These are phyloP conservation scores for Cyprinodon brontotheroides DNA, from an alignment of 2,113 vertebrate genomes.

Conservation along the genomic window DNA sequence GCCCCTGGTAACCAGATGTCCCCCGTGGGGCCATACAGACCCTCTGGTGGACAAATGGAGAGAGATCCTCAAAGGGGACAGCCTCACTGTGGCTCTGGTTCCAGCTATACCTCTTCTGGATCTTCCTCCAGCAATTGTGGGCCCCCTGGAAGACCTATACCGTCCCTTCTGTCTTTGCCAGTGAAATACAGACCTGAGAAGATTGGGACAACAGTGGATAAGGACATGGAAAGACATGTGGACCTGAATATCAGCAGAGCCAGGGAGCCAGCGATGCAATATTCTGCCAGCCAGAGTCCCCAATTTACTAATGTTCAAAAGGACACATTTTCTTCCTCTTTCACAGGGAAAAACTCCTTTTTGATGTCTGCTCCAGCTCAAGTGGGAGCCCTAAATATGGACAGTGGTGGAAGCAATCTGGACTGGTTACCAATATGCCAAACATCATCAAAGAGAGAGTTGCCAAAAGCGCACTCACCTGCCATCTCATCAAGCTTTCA, in stretches of 20 bases:
- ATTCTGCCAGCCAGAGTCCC: conserved; percentile 60
- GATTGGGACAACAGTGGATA: conserved; percentile 45
- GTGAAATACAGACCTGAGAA: conserved; percentile 64
- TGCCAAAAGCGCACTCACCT: conserved; percentile 39
- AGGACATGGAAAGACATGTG: conserved; percentile 56
- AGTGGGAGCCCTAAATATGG: background rate
- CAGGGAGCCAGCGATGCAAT: conserved; percentile 79
- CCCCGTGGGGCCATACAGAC: conserved; percentile 17
- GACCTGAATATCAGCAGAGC: conserved; percentile 73
- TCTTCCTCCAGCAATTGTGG: conserved; percentile 4
- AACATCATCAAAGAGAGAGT: conserved; percentile 12
- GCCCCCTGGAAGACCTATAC: conserved; percentile 24
- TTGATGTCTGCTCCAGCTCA: background rate
- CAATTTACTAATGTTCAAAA: conserved; percentile 48
- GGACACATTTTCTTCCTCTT: background rate
- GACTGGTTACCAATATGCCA: conserved; percentile 60
- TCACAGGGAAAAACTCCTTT: background rate
- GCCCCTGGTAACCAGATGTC: background rate
- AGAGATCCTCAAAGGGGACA: conserved; percentile 70
- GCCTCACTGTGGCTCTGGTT: conserved; percentile 54
- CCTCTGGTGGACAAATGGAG: conserved; percentile 66
- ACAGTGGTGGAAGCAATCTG: conserved; percentile 31
- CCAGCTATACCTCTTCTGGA: conserved; percentile 29
- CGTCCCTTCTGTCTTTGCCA: conserved; percentile 49
- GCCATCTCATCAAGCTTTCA: conserved; percentile 37